phyloP scores from a whole-genome alignment of 2,113 vertebrate genomes.

The Xiphias gladius region DNA sequence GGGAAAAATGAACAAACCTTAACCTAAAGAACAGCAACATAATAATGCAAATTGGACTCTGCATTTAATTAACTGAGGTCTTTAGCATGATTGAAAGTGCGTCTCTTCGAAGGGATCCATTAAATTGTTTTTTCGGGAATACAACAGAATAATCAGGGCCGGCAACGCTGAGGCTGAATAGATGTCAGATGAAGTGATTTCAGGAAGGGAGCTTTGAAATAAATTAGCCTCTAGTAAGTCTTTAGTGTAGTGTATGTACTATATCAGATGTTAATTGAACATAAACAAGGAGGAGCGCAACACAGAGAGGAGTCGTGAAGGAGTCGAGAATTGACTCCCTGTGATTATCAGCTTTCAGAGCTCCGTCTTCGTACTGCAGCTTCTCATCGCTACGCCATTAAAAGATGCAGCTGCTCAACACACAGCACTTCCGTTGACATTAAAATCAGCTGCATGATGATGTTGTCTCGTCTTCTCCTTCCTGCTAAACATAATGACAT shows the following conservation, averaged over 20 bases:
- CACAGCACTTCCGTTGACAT: background rate
- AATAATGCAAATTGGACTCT: background rate
- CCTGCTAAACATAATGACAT: too few species aligned
- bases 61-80: slow-evolving; percentile 6
- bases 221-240: slow-evolving; percentile 42
- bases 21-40: slow-evolving; percentile 3
- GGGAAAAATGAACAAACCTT: background rate
- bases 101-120: slow-evolving; percentile 47
- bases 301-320: background rate
- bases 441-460: background rate
- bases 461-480: background rate
- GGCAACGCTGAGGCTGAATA: slow-evolving; percentile 30
- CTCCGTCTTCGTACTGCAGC: background rate
- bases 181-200: slow-evolving; percentile 43
- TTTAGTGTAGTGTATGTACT: slow-evolving; percentile 26
- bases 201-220: slow-evolving; percentile 34
- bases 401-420: background rate
- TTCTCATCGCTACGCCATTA: background rate
- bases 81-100: slow-evolving; percentile 18
- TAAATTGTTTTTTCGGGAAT: slow-evolving; percentile 22
- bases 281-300: slow-evolving; percentile 21
- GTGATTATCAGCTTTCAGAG: slow-evolving; percentile 2
- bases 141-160: slow-evolving; percentile 5
- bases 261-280: background rate
- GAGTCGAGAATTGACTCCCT: slow-evolving; percentile 15